These are phyloP conservation scores for Hydrolagus colliei DNA, from an alignment of 2,797 vertebrate species.

Conservation along the genomic window DNA sequence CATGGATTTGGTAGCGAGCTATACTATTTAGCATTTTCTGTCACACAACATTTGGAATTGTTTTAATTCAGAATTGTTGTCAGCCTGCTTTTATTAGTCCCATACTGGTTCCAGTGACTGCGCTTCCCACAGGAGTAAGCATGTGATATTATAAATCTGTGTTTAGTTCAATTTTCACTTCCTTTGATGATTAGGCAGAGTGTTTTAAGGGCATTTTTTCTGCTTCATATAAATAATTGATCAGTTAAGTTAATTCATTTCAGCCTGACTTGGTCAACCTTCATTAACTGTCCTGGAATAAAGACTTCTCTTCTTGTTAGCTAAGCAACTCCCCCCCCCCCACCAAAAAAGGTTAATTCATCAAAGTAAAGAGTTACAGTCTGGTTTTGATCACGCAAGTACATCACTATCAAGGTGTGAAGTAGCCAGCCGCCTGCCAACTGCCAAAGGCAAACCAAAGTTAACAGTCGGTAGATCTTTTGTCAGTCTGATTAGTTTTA, in stretches of 20 bases:
- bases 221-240: slow-evolving; percentile 96
- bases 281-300: slow-evolving; percentile 83
- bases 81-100: slow-evolving; percentile 23
- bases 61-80: slow-evolving; percentile 26
- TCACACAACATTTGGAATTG: slow-evolving; percentile 26
- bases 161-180: slow-evolving; percentile 77
- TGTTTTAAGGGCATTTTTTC: slow-evolving; percentile 93
- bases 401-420: slow-evolving; percentile 28
- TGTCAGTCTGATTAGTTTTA: slow-evolving; percentile 13
- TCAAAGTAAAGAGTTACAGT: slow-evolving; percentile 25
- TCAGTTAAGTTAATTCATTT: slow-evolving; percentile 92
- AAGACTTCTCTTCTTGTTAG: slow-evolving; percentile 64
- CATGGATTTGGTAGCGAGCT: slow-evolving; percentile 1
- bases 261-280: slow-evolving; percentile 87
- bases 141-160: slow-evolving; percentile 67
- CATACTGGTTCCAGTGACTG: slow-evolving; percentile 28
- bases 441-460: slow-evolving; percentile 27
- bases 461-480: neutral
- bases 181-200: slow-evolving; percentile 69
- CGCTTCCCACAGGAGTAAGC: slow-evolving; percentile 53
- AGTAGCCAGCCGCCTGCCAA: slow-evolving; percentile 24
- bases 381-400: slow-evolving; percentile 13
- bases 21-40: slow-evolving; percentile 29
- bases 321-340: slow-evolving; percentile 52
- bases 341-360: slow-evolving; percentile 41